phyloP scores from a whole-genome alignment of 2,888 invertebrate species.

The Cephus runcator region DNA sequence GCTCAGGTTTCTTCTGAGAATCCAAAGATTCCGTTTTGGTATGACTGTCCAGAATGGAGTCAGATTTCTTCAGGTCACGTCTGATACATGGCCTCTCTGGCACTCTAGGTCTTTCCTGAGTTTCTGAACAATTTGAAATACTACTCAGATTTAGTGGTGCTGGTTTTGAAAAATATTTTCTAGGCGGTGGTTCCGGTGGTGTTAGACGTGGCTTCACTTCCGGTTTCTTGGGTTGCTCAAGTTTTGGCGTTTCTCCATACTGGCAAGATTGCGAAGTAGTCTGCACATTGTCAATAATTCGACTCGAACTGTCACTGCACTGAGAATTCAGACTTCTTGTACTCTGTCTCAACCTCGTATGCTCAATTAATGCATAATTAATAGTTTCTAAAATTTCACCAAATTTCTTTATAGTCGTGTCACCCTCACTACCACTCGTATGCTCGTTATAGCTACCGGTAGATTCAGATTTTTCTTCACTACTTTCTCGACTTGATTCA shows the following conservation, averaged over 20 bases:
- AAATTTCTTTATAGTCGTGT: constrained; percentile 33
- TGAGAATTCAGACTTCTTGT: not conserved
- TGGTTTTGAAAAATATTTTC: constrained; percentile 62
- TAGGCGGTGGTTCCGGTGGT: constrained; percentile 66
- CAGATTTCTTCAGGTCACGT: constrained; percentile 31
- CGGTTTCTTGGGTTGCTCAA: constrained; percentile 51
- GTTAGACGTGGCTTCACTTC: constrained; percentile 63
- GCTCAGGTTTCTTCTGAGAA: constrained; percentile 32
- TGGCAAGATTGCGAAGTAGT: constrained; percentile 27
- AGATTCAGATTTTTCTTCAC: constrained; percentile 46
- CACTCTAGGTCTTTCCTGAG: constrained; percentile 36
- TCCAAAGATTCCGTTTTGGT: not conserved
- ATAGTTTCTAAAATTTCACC: constrained; percentile 58
- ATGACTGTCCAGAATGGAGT: constrained; percentile 14
- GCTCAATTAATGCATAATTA: constrained; percentile 61
- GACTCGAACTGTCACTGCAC: not conserved
- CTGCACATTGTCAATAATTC: not conserved
- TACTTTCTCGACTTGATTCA: constrained; percentile 27
- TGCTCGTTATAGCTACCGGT: constrained; percentile 39
- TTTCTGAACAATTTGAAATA: constrained; percentile 20
- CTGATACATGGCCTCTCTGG: constrained; percentile 35
- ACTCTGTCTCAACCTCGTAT: constrained; percentile 15
- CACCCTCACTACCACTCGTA: constrained; percentile 33
- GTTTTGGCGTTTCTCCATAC: constrained; percentile 28
- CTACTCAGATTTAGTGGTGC: constrained; percentile 35